phyloP scores from a whole-genome alignment of 2,888 invertebrate species.

The Yponomeuta sedellus region DNA sequence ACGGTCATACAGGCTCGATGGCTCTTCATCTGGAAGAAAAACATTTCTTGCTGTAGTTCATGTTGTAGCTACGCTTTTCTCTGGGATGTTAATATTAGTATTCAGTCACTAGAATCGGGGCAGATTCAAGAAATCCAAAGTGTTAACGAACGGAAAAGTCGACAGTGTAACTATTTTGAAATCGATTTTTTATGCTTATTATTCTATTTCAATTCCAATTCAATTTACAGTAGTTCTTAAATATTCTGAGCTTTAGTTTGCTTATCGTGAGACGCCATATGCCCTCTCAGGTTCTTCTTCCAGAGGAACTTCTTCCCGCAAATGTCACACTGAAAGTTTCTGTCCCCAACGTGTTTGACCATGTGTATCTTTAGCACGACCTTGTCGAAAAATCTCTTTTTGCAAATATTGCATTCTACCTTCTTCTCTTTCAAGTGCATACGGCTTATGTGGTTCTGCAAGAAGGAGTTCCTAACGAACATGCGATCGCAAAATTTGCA shows the following conservation, averaged over 20 bases:
- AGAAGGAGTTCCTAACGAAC: conserved; percentile 48
- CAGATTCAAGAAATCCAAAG: not conserved
- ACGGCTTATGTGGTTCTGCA: conserved; percentile 55
- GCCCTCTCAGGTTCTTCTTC: conserved; percentile 62
- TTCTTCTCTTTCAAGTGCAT: conserved; percentile 36
- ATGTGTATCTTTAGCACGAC: conserved; percentile 31
- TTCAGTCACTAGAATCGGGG: not conserved
- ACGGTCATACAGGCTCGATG: conserved; percentile 40
- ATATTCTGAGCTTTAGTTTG: conserved; percentile 7
- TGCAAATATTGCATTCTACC: conserved; percentile 20
- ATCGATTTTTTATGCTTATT: too few species aligned
- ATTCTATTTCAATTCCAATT: too few species aligned
- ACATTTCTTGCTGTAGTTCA: conserved; percentile 12
- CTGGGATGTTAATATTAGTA: not conserved
- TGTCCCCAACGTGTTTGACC: conserved; percentile 47
- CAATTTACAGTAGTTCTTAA: not conserved
- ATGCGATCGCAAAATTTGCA: conserved; percentile 47
- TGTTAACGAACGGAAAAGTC: too few species aligned
- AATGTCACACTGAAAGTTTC: conserved; percentile 54
- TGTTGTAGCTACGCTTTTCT: not conserved
- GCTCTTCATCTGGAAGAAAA: conserved; percentile 16
- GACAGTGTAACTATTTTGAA: too few species aligned
- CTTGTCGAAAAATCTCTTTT: conserved; percentile 22
- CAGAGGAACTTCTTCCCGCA: conserved; percentile 61
- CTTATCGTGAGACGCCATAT: conserved; percentile 56